Evolutionary conservation across 2,113 vertebrate species (phyloP), one percentile per base, ranked within the genome.

Genomic region (Xenopus laevis): DNA sequence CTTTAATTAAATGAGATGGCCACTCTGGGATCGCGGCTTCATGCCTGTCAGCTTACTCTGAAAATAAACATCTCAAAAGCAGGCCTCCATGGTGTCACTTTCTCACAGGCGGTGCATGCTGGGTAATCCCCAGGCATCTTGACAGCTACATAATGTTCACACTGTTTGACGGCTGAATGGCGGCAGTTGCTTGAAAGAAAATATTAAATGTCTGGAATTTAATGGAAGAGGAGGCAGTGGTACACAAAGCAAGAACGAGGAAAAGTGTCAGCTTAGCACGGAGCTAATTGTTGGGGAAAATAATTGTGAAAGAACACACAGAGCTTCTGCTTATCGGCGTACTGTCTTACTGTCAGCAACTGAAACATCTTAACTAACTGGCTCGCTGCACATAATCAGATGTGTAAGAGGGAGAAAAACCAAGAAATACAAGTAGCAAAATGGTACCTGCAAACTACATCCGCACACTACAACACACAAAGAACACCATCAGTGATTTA

Each of bases 11-110:
- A 89, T 88, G 87, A 85, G 89, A 91, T 86, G 86, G 87, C 85
- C 93, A 93, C 94, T 92, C 86, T 88, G 95, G 94, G 94, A 96
- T 93, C 92, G 89, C 82, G 90, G 87, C 95, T 94, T 96, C 96
- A 96, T 92, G 94, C 90, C 88, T 96, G 94, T 97, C 97, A 97
- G 93, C 89, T 90, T 89, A 81, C 91, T 88, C 93, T 93, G 92
- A 93, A 96, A 96, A 96, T 95, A 95, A 98, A 97, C 92, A 96
- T 94, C 95, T 96, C 95, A 94, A 88, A 91, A 85, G 88, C 86
- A 6, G 78, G 86, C 89, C 92, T 92, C 90, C 63, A 86, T 71
- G 85, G 93, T 92, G 92, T 91, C 93, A 92, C 93, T 91, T 91
- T 90, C 91, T 86, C 88, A 87, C 89, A 82, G 77, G 93, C 94